These are phyloP conservation scores for Aphis gossypii DNA, from an alignment of 1,140 invertebrate species.

Conservation along the genomic window DNA sequence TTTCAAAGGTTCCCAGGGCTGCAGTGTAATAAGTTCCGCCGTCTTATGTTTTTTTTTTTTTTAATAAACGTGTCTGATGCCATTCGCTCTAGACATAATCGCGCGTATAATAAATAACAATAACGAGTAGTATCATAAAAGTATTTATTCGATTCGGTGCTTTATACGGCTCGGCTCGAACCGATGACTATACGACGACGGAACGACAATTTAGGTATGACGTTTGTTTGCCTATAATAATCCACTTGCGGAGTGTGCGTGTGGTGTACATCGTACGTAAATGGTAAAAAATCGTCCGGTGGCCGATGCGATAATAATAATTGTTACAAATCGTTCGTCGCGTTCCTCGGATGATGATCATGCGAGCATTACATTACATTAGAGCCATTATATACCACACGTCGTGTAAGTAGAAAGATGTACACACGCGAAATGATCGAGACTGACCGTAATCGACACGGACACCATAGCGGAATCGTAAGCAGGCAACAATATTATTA, in stretches of 20 bases:
- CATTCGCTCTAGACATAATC: background rate
- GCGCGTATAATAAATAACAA: background rate
- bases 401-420: background rate
- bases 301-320: background rate
- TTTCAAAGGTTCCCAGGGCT: background rate
- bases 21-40: too few species aligned
- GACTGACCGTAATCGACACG: background rate
- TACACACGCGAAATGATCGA: background rate
- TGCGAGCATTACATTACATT: background rate
- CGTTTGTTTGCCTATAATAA: background rate
- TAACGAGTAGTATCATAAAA: background rate
- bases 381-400: background rate
- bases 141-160: background rate
- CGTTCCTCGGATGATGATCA: background rate
- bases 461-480: background rate
- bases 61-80: background rate
- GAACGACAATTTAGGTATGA: background rate
- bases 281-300: background rate
- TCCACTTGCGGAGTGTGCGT: background rate
- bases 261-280: background rate
- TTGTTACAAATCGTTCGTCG: background rate
- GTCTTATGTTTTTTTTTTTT: background rate
- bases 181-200: background rate
- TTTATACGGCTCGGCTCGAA: background rate
- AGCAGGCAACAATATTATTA: conserved; percentile 8